phyloP scores from a whole-genome alignment of 2,113 vertebrate species.

The Numenius arquata region DNA sequence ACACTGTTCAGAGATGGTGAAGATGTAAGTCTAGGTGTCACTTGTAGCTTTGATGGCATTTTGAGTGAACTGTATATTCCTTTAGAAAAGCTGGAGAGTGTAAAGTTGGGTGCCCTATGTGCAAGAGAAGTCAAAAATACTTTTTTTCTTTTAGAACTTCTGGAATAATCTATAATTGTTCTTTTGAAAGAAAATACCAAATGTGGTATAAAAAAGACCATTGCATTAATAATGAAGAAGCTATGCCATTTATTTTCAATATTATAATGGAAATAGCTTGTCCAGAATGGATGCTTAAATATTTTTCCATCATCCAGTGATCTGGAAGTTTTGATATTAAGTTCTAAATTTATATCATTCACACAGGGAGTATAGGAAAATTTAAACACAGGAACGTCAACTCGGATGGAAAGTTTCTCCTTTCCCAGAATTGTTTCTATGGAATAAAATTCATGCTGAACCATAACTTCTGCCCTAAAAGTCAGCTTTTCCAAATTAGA shows the following conservation, averaged over 20 bases:
- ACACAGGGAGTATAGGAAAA: constrained; percentile 12
- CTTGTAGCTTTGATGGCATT: not conserved
- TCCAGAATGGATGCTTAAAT: not conserved
- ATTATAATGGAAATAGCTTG: not conserved
- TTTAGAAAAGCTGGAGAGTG: not conserved
- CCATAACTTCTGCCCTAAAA: not conserved
- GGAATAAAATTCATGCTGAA: constrained; percentile 11
- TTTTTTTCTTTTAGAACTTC: not conserved
- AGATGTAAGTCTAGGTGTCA: not conserved
- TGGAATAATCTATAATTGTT: not conserved
- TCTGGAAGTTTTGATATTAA: constrained; percentile 19
- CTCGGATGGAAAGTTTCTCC: constrained; percentile 21
- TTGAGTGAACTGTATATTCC: not conserved
- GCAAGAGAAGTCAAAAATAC: not conserved
- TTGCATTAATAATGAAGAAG: not conserved
- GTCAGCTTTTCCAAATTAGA: constrained; percentile 3
- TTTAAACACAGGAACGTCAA: not conserved
- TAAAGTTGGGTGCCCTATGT: not conserved
- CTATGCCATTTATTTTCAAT: not conserved
- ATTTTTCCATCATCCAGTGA: constrained; percentile 20
- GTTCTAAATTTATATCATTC: constrained; percentile 2
- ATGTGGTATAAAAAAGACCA: not conserved
- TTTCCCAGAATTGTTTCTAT: constrained; percentile 39
- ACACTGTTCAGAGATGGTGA: not conserved
- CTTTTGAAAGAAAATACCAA: not conserved